These are phyloP conservation scores for Diceros bicornis DNA, from an alignment of 2,797 vertebrate species.

Conservation along the genomic window DNA sequence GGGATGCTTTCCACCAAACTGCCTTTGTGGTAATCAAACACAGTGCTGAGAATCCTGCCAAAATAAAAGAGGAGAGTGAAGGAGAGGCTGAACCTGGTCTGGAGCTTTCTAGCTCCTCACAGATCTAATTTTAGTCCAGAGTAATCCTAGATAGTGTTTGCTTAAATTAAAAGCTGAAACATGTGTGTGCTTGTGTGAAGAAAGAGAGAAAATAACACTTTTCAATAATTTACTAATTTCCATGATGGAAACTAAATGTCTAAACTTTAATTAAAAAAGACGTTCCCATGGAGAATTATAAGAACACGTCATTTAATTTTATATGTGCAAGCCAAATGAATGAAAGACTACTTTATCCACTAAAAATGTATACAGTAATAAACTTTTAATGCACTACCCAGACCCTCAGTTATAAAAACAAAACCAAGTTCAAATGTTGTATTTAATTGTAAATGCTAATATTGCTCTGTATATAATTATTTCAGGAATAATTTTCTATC, in stretches of 20 bases:
- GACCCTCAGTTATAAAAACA: not conserved
- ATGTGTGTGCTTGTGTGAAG: not conserved
- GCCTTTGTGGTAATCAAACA: not conserved
- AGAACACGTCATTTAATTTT: constrained; percentile 8
- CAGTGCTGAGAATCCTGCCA: not conserved
- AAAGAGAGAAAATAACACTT: not conserved
- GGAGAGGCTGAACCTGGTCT: not conserved
- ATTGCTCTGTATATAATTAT: not conserved
- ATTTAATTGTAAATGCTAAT: not conserved
- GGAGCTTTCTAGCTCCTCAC: not conserved
- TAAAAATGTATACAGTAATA: not conserved
- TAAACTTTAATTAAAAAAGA: constrained; percentile 9
- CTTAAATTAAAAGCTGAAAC: constrained; percentile 34
- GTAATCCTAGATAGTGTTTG: not conserved
- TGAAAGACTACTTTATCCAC: not conserved
- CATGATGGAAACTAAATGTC: not conserved
- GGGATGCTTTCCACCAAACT: not conserved
- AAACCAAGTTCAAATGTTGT: constrained; percentile 52
- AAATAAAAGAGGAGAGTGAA: not conserved
- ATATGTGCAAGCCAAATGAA: constrained; percentile 10
- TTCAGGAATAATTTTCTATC: not conserved
- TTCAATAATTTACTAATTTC: constrained; percentile 14
- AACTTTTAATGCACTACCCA: not conserved
- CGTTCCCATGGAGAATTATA: not conserved
- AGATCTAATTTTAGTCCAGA: not conserved